Evolutionary conservation across 2,113 vertebrate species (phyloP).

Genomic region (Ctenomys sociabilis): DNA sequence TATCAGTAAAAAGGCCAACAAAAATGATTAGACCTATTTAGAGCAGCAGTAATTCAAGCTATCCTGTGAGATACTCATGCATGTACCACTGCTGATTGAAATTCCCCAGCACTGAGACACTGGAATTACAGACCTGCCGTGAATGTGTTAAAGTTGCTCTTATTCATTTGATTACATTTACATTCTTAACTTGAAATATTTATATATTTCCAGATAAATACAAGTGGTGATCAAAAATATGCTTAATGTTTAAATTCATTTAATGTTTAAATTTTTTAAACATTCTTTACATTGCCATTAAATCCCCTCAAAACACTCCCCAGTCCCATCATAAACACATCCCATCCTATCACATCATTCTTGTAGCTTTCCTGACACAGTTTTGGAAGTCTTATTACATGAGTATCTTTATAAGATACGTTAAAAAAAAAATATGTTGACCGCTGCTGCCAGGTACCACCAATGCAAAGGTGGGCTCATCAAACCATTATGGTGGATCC

Average conservation of each 20-base stretch:
- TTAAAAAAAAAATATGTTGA: neutral
- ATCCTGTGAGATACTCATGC: neutral
- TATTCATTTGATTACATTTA: slow-evolving; percentile 13
- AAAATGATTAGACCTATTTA: neutral
- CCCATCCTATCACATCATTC: neutral
- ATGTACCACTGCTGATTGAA: neutral
- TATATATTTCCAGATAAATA: neutral
- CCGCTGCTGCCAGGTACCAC: neutral
- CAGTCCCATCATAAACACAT: neutral
- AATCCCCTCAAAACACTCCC: neutral
- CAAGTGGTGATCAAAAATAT: neutral
- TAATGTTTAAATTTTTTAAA: neutral
- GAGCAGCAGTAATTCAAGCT: neutral
- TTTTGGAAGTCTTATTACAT: neutral
- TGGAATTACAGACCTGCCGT: neutral
- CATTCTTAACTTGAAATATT: neutral
- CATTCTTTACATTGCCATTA: neutral
- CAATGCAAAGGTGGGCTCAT: neutral
- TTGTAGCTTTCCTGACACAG: neutral
- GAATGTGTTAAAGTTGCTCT: neutral
- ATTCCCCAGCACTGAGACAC: neutral
- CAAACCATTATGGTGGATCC: neutral
- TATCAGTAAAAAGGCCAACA: neutral
- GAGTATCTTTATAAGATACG: neutral
- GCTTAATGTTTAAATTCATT: no score